Base-by-base conservation (phyloP, 2,888 invertebrate species). In the Meta bourneti region DNA sequence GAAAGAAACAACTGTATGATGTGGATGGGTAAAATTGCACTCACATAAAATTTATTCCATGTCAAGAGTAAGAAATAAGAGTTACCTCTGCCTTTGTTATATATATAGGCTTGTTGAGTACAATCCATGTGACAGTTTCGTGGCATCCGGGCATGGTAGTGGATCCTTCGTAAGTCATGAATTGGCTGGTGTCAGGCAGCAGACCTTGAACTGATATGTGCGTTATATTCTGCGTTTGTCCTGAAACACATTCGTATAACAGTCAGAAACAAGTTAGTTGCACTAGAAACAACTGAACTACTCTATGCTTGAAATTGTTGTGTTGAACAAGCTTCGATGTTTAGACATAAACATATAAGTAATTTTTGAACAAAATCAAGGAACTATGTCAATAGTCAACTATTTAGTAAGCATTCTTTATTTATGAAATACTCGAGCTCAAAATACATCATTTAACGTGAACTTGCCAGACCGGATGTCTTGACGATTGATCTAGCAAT, bases 141-240 rank as follows among this genome's bases (percentile, higher is more conserved):
- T 98, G 97, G 96, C 99, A 99, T 93, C 98, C 98, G 4, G 99
- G 99, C 95, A 98, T 98, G 88, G 99, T 99, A 91, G 98, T 97
- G 75, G 99, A 99, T 81, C 99, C 99, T 94, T 99, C 98, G 95
- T 99, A 99, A 86, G 99, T 99, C 97, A 99, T 98, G 96, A 98
- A 99, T 95, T 98, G 97, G 95, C 98, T 97, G 74, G 98, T 99
- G 94, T 98, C 93, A 7, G 99, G 99, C 93, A 99, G 96, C 90
- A 99, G 96, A 52, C 98, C 98, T 85, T 97, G 96, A 87, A 99
- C 97, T 82, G 98, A 98, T 94, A 99, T 95, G 94, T 97, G 96
- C 95, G 97, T 97, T 93, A 99, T 97, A 93, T 97, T 97, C 95
- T 79, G 78, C 19, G 51, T 87, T 74, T 92, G 87, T 34, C 93